phyloP scores from a whole-genome alignment of 2,888 invertebrate species.

The Podabrus alpinus region DNA sequence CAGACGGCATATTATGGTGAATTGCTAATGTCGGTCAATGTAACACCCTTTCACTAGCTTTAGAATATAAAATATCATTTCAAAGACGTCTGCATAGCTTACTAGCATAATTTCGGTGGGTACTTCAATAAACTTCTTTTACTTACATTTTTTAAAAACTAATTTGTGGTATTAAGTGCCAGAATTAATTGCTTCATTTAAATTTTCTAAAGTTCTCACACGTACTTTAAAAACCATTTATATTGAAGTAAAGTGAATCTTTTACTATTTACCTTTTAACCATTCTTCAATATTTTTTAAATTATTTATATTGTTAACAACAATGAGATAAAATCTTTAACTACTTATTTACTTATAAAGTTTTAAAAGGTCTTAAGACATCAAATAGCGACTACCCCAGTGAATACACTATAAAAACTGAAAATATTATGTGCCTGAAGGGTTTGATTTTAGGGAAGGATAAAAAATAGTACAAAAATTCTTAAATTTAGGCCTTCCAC shows the following conservation, averaged over 20 bases:
- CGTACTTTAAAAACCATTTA: not conserved
- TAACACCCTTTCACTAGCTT: slow-evolving; percentile 27
- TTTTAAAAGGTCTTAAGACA: too few species aligned
- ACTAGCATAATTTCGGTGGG: not conserved
- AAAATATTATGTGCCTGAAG: too few species aligned
- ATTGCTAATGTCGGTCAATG: slow-evolving; percentile 36
- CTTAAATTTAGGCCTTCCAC: too few species aligned
- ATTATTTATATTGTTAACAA: not conserved
- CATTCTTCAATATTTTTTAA: not conserved
- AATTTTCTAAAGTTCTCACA: not conserved
- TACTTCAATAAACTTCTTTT: not conserved
- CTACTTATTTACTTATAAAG: too few species aligned
- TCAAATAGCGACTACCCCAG: too few species aligned
- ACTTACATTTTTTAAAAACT: not conserved
- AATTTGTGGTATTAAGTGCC: not conserved
- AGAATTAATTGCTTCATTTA: not conserved
- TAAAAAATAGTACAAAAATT: too few species aligned
- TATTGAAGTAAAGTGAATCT: not conserved
- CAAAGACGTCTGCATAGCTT: slow-evolving; percentile 10
- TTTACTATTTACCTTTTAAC: not conserved
- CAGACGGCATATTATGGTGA: slow-evolving; percentile 35
- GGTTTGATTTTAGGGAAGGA: too few species aligned
- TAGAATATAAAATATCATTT: slow-evolving; percentile 26
- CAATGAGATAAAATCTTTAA: not conserved
- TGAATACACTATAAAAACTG: too few species aligned